A percentile compares a stretch with the other conserved stretches of the same genome.
Conservation (phyloP, 2,888 invertebrate genomes). For the Drosophila barbarae region DNA sequence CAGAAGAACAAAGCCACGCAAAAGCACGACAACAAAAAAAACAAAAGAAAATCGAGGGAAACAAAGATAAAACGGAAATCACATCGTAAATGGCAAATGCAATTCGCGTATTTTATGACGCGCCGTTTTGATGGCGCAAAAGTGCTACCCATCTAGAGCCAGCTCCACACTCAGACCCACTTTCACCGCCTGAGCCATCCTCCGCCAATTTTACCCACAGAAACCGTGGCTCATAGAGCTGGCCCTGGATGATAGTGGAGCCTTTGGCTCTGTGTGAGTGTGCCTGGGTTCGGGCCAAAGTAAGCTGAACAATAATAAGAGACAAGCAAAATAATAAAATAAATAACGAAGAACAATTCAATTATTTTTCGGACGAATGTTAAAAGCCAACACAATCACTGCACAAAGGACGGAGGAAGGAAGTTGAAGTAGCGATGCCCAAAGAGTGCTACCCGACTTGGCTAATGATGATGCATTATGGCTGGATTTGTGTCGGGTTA, state of each 20-base stretch:
- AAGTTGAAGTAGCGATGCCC: slow-evolving; percentile 10
- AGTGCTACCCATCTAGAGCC: slow-evolving; percentile 57
- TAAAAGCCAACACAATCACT: slow-evolving; percentile 65
- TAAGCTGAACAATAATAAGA: slow-evolving; percentile 70
- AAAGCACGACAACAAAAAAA: slow-evolving; percentile 21
- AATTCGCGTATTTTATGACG: slow-evolving; percentile 77
- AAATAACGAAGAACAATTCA: slow-evolving; percentile 76
- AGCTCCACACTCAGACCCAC: slow-evolving; percentile 13
- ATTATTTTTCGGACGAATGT: slow-evolving; percentile 64
- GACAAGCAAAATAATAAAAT: slow-evolving; percentile 76
- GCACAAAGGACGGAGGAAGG: slow-evolving; percentile 10
- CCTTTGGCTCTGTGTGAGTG: slow-evolving; percentile 26
- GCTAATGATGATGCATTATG: slow-evolving; percentile 71
- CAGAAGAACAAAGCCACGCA: slow-evolving; percentile 50
- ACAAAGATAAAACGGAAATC: slow-evolving; percentile 61
- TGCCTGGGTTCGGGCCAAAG: slow-evolving; percentile 37
- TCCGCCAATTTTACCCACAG: slow-evolving; percentile 23
- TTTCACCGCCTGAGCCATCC: slow-evolving; percentile 21
- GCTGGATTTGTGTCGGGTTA: slow-evolving; percentile 24
- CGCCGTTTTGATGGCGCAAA: slow-evolving; percentile 74
- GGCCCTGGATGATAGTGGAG: slow-evolving; percentile 24
- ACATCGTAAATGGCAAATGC: slow-evolving; percentile 75
- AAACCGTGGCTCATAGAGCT: slow-evolving; percentile 54
- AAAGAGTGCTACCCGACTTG: slow-evolving; percentile 19
- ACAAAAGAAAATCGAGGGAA: slow-evolving; percentile 18